Conservation (phyloP, 2,797 vertebrate genomes). For the Notolepis coatsorum region DNA sequence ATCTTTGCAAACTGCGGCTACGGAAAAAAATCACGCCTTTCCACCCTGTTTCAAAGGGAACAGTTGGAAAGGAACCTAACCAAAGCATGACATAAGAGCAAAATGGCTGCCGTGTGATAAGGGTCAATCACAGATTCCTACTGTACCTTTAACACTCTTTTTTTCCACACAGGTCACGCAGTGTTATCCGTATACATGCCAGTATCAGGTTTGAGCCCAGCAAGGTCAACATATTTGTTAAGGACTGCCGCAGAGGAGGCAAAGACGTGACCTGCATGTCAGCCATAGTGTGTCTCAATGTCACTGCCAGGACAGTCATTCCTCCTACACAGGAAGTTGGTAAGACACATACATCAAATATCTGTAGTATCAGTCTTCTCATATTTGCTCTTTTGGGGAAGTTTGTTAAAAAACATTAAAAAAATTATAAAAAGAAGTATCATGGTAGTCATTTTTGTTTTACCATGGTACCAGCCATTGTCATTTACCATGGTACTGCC, state of each 20-base stretch:
- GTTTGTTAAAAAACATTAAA: too few relatives aligned
- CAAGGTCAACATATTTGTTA: conserved; percentile 97
- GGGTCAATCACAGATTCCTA: too few relatives aligned
- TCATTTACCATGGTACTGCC: too few relatives aligned
- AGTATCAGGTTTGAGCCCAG: conserved; percentile 90
- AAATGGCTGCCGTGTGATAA: too few relatives aligned
- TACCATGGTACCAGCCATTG: too few relatives aligned
- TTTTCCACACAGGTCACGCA: conserved; percentile 86
- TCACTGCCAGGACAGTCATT: conserved; percentile 86
- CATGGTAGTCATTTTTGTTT: too few relatives aligned
- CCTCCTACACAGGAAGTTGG: conserved; percentile 85
- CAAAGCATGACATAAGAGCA: too few relatives aligned
- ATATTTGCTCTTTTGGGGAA: conserved; percentile 1
- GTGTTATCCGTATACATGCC: conserved; percentile 88
- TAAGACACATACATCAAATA: conserved; percentile 75
- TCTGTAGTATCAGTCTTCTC: background rate
- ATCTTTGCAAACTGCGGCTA: too few relatives aligned
- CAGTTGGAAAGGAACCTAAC: too few relatives aligned
- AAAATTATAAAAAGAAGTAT: too few relatives aligned
- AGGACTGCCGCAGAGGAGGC: conserved; percentile 91
- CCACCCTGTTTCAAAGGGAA: too few relatives aligned
- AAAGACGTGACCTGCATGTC: conserved; percentile 96
- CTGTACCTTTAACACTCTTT: background rate
- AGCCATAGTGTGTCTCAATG: conserved; percentile 91
- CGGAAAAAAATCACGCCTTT: too few relatives aligned